Base-by-base conservation (phyloP, 2,888 invertebrate species). In the Thysanoteuthis rhombus region DNA sequence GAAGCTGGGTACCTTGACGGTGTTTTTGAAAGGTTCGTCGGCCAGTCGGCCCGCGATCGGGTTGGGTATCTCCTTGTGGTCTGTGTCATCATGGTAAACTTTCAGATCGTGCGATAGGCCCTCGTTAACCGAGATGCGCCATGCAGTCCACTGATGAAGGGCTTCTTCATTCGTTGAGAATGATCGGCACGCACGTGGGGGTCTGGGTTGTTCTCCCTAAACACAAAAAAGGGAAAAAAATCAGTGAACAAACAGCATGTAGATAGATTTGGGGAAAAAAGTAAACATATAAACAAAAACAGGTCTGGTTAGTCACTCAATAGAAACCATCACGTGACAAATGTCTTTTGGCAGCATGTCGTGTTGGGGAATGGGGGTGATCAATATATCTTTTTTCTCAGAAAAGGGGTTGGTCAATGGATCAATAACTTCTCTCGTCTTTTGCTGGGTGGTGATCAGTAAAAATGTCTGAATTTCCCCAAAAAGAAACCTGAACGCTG, bases 51-150 rank as follows among this genome's bases (percentile, higher is more conserved):
- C 58, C 1, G 47, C 25, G 52, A 58, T 38, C 28, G 52, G 52
- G 8, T 36, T n/a, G 52, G 92, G n/a, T 19, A 92, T 5, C n/a
- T 92, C 10, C n/a, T 92, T 45, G 12, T 32, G 92, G 92, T 32
- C n/a, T 38, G 90, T 25, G 45, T 42, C 45, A 5, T 92, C 42
- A 22, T 45, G 45, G 92, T 92, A 92, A n/a, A 92, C 40, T 36
- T 92, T 92, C 8, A 92, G 19, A 12, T 93, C 39, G 5, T 47
- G 42, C 0, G 93, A 93, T 10, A 93, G 16, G 1, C 52, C 36
- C 42, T 93, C 93, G 36, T 93, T 93, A 22, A 93, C 12, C 38
- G 42, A 39, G 28, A 93, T 93, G 16, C 93, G 93, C 93, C 93
- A 93, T 1, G 47, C 16, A 36, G 47, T 47, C 93, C 93, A 93